Evolutionary conservation across 1,140 invertebrate genomes (phyloP), one percentile per base, ranked within the genome.

Genomic region (Drosophila oshimai): DNA sequence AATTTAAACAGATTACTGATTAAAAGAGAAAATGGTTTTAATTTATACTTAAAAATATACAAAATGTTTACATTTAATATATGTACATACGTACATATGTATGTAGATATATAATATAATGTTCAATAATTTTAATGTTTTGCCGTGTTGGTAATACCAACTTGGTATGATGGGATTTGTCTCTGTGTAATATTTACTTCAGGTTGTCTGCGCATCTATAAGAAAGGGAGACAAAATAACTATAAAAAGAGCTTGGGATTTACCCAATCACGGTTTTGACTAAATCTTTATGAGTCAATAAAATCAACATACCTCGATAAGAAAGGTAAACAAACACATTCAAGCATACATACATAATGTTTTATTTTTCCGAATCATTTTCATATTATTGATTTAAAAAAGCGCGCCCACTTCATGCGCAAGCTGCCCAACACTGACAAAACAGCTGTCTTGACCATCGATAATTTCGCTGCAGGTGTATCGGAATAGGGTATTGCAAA

Each of bases 361-460:
- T 22, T 22, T 22, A 5, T 22, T 22, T 22, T 22, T 22, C n/a
- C n/a, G n/a, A n/a, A n/a, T n/a, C n/a, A 22, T 22, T 3, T 22
- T 22, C 22, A 22, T 5, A 22, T 22, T 10, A 41, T 7, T 6
- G 1, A n/a, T 18, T 53, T 54, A 4, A 28, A 62, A 33, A 44
- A 4, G 4, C 3, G 20, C 58, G 58, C 37, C 4, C 6, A 9
- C 7, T 0, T 4, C 2, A 4, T 12, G 0, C 1, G 12, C 1
- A 10, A 4, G 3, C 10, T 37, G n/a, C 12, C 3, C 15, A 34
- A 17, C 54, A 34, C 31, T 26, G 5, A 4, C 0, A 1, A 9
- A 10, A 15, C 54, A 62, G 53, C 58, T 62, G 58, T 17, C n/a
- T 24, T 10, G 6, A 24, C 10, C 20, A 33, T 33, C 58, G 61